Conservation (phyloP, 64 coral and sea anemone species). For the Stichodactyla helianthus region DNA sequence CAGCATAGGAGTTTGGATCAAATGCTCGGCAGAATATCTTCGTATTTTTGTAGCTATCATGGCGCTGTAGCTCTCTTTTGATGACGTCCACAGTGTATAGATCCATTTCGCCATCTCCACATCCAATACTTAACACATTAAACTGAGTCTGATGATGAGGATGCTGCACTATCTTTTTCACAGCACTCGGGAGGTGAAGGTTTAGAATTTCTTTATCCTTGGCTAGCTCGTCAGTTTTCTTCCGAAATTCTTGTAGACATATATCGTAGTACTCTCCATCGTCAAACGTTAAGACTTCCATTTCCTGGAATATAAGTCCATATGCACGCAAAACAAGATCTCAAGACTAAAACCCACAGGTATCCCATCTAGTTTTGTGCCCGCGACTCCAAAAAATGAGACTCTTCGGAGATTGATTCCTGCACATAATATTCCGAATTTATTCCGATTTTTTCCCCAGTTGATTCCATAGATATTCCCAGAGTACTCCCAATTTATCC, state of each 20-base stretch:
- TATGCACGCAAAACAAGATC: too few species aligned
- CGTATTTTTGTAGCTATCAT: background rate
- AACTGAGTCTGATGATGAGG: background rate
- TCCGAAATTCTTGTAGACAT: background rate
- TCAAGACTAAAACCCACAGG: too few species aligned
- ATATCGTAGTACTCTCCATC: background rate
- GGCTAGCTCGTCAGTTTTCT: background rate
- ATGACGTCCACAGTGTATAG: background rate
- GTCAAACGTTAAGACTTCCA: background rate
- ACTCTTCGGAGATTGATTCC: too few species aligned
- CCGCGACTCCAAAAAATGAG: too few species aligned
- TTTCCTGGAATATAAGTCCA: background rate
- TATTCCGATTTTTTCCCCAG: too few species aligned
- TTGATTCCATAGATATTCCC: too few species aligned
- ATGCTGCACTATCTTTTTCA: background rate
- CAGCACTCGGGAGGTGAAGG: background rate
- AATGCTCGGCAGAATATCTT: background rate
- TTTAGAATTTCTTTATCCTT: conserved; percentile 3
- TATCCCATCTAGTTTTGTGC: background rate
- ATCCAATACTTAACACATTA: conserved; percentile 7
- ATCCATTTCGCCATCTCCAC: conserved; percentile 17
- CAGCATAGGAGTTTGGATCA: background rate
- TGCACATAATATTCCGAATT: too few species aligned
- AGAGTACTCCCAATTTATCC: too few species aligned
- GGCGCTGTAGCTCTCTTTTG: background rate